Conservation (phyloP, 2,797 vertebrate genomes). For the Ataeniobius toweri region DNA sequence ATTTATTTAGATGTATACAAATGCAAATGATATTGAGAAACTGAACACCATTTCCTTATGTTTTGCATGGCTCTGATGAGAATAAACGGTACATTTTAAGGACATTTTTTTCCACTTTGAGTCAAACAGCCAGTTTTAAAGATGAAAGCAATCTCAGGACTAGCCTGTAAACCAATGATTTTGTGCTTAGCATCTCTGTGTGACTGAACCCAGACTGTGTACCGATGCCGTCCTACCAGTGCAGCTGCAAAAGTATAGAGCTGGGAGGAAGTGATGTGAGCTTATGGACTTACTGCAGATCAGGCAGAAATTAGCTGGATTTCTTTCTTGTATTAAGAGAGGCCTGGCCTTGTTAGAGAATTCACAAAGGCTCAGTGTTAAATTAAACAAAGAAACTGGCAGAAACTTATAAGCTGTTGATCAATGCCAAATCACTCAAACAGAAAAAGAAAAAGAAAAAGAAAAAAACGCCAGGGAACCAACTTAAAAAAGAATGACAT, state of each 20-base stretch:
- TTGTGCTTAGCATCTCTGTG: background rate
- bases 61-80: background rate
- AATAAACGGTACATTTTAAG: background rate
- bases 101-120: background rate
- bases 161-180: background rate
- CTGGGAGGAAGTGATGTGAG: conserved; percentile 55
- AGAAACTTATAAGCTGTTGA: conserved; percentile 54
- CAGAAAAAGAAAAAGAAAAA: conserved; percentile 13
- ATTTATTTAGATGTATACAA: conserved; percentile 6
- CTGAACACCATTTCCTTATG: background rate
- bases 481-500: conserved; percentile 45
- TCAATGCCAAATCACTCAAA: conserved; percentile 49
- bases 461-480: conserved; percentile 29
- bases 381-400: conserved; percentile 44
- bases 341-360: conserved; percentile 69
- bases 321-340: conserved; percentile 63
- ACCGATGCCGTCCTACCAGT: background rate
- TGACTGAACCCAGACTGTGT: background rate
- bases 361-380: conserved; percentile 66
- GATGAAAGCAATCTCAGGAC: background rate
- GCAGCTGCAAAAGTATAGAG: conserved; percentile 8
- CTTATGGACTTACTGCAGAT: conserved; percentile 59
- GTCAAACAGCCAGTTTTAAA: background rate
- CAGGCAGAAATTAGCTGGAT: conserved; percentile 55
- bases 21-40: conserved; percentile 26